Evolutionary conservation across 2,888 invertebrate genomes (phyloP).

Genomic region (Sphaerophoria rueppellii): DNA sequence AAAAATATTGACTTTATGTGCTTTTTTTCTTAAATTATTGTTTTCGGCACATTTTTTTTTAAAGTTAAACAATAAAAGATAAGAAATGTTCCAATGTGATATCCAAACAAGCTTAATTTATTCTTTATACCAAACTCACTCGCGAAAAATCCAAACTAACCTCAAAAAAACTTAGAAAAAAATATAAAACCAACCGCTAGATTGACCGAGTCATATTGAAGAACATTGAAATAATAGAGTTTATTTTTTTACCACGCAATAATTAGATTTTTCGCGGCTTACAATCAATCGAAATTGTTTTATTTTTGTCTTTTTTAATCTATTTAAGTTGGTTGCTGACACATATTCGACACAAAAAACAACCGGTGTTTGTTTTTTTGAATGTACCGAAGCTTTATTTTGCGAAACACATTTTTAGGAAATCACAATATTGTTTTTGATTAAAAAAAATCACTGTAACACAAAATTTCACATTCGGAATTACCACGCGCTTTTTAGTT

Average conservation of each 20-base stretch:
- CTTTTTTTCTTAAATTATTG: too few species aligned
- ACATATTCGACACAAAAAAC: not conserved
- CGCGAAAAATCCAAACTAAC: constrained; percentile 13
- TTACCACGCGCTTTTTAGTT: constrained; percentile 17
- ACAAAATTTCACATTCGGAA: constrained; percentile 29
- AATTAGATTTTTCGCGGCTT: not conserved
- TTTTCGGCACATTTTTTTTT: too few species aligned
- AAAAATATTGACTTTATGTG: too few species aligned
- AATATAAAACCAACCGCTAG: not conserved
- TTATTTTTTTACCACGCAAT: constrained; percentile 20
- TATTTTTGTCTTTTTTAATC: not conserved
- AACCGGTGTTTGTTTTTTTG: not conserved
- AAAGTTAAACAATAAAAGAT: too few species aligned
- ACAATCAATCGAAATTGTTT: constrained; percentile 1
- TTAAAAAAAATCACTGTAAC: not conserved
- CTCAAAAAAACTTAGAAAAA: not conserved
- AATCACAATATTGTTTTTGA: not conserved
- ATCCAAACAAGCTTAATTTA: too few species aligned
- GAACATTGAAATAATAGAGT: not conserved
- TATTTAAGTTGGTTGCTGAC: not conserved
- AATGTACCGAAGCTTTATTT: not conserved
- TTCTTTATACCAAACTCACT: not conserved
- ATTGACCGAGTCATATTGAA: constrained; percentile 20
- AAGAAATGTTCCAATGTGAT: too few species aligned
- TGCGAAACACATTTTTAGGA: not conserved